A percentile compares a stretch with the other conserved stretches of the same genome.
phyloP scores from a whole-genome alignment of 1,140 invertebrate species.

The Ips typographus region DNA sequence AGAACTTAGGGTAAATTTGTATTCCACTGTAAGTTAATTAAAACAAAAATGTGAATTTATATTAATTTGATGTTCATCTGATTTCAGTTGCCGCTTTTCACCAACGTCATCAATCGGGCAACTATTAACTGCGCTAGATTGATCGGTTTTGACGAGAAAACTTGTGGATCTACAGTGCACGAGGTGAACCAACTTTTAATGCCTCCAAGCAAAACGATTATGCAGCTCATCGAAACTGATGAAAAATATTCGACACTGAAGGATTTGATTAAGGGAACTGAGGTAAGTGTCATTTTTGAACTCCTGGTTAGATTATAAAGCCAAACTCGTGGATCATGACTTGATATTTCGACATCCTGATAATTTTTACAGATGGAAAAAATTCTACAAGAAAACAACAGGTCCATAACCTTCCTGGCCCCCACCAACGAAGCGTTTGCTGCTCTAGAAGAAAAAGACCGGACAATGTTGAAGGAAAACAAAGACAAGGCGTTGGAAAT shows the following conservation, averaged over 20 bases:
- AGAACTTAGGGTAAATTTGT: conserved; percentile 59
- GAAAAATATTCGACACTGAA: conserved; percentile 54
- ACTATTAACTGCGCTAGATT: conserved; percentile 63
- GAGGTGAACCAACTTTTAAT: conserved; percentile 59
- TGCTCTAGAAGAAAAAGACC: conserved; percentile 51
- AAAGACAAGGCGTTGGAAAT: conserved; percentile 53
- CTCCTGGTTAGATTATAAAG: too few relatives aligned
- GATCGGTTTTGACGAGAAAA: conserved; percentile 60
- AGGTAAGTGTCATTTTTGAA: conserved; percentile 16
- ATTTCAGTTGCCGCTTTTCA: conserved; percentile 55
- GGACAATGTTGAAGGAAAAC: conserved; percentile 52
- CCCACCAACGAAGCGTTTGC: conserved; percentile 67
- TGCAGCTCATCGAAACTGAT: conserved; percentile 53
- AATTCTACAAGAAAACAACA: conserved; percentile 51
- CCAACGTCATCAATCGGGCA: conserved; percentile 53
- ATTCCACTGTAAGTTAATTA: conserved; percentile 54
- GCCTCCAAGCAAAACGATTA: conserved; percentile 55
- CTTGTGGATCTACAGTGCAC: conserved; percentile 63
- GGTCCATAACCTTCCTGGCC: conserved; percentile 60
- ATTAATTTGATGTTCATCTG: conserved; percentile 1
- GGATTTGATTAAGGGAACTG: conserved; percentile 52
- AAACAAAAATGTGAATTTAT: neutral
- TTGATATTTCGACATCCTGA: neutral
- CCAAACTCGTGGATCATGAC: too few relatives aligned
- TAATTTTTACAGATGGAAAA: conserved; percentile 47